Percentiles rank a stretch among this genome's conserved stretches.
These are phyloP conservation scores for Rostratula benghalensis DNA, from an alignment of 2,113 vertebrate genomes.

Conservation along the genomic window DNA sequence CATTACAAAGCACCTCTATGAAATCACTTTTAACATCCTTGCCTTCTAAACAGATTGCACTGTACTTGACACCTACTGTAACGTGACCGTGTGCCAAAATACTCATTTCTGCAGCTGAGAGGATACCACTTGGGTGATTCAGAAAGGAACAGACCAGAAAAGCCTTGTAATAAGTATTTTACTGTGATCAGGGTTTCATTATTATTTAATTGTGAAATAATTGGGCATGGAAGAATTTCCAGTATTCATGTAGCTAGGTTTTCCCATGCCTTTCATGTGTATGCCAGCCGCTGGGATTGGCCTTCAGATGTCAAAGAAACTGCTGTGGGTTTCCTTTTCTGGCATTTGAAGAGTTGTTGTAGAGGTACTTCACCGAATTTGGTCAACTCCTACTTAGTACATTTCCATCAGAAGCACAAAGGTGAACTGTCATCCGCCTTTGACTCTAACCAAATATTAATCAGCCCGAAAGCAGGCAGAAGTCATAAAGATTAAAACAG, in stretches of 20 bases:
- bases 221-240: not conserved
- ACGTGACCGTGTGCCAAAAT: constrained; percentile 69
- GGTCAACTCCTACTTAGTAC: not conserved
- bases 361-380: not conserved
- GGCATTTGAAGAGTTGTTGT: constrained; percentile 47
- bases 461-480: not conserved
- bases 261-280: constrained; percentile 9
- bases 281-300: not conserved
- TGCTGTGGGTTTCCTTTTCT: not conserved
- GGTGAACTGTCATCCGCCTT: not conserved
- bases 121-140: constrained; percentile 34
- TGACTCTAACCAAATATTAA: not conserved
- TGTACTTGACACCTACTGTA: constrained; percentile 45
- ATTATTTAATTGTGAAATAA: constrained; percentile 36
- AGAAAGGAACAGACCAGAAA: constrained; percentile 48
- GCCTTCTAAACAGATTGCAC: constrained; percentile 58
- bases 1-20: not conserved
- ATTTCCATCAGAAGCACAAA: constrained; percentile 4
- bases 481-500: not conserved
- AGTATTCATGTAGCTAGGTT: constrained; percentile 46
- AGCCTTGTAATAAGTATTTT: constrained; percentile 54
- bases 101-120: constrained; percentile 58
- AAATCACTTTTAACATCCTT: constrained; percentile 59
- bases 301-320: constrained; percentile 37
- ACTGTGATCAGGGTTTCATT: constrained; percentile 21